These are phyloP conservation scores for Bombus picipes DNA, from an alignment of 1,140 invertebrate genomes.

Conservation along the genomic window DNA sequence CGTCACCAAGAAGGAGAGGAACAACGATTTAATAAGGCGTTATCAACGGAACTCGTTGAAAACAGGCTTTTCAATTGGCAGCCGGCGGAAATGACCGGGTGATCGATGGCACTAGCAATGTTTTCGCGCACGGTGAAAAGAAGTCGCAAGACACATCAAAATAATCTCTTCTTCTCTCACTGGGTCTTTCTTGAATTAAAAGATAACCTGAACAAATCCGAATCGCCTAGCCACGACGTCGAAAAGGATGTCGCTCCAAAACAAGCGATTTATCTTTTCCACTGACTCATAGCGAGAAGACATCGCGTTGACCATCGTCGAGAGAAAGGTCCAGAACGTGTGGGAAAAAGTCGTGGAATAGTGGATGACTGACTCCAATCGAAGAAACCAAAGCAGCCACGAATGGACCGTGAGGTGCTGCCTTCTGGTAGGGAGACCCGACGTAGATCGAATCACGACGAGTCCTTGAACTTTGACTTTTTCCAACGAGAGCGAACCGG, in stretches of 20 bases:
- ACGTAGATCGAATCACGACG: background rate
- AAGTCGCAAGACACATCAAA: background rate
- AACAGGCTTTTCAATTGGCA: background rate
- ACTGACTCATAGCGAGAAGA: slow-evolving; percentile 64
- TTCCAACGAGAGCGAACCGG: slow-evolving; percentile 21
- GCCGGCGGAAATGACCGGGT: background rate
- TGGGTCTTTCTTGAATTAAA: slow-evolving; percentile 17
- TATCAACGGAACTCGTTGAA: background rate
- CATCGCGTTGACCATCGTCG: slow-evolving; percentile 17
- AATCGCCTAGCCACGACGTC: slow-evolving; percentile 1
- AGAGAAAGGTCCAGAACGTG: slow-evolving; percentile 37
- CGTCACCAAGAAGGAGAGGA: background rate
- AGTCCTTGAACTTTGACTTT: slow-evolving; percentile 54
- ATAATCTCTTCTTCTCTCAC: too few relatives aligned
- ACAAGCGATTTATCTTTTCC: slow-evolving; percentile 81
- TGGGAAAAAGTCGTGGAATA: slow-evolving; percentile 24
- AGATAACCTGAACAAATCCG: slow-evolving; percentile 29
- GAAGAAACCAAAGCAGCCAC: background rate
- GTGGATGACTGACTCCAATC: background rate
- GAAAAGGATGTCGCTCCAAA: slow-evolving; percentile 68
- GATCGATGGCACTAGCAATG: slow-evolving; percentile 6
- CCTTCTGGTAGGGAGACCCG: slow-evolving; percentile 29
- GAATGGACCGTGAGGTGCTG: slow-evolving; percentile 48
- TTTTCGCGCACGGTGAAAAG: background rate
- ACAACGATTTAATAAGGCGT: slow-evolving; percentile 7